Evolutionary conservation across 1,140 invertebrate genomes (phyloP).

Genomic region (Sesamia nonagrioides): DNA sequence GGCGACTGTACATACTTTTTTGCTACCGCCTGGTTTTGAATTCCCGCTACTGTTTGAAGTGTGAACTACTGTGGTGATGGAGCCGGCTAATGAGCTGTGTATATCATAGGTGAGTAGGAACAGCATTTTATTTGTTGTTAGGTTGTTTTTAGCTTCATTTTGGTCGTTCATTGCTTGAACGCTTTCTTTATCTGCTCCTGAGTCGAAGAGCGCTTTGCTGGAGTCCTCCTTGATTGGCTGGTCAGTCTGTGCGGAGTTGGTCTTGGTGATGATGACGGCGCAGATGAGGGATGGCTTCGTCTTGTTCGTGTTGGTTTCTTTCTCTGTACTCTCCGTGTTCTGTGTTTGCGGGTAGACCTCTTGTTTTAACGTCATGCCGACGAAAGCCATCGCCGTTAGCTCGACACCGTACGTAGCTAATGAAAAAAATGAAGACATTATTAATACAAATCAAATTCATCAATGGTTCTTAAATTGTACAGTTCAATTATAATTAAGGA

Average conservation of each 20-base stretch:
- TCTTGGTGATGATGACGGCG: constrained; percentile 75
- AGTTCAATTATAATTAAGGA: too few relatives aligned
- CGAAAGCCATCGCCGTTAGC: constrained; percentile 81
- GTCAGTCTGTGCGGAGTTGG: constrained; percentile 65
- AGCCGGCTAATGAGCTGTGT: constrained; percentile 80
- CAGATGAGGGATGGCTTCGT: constrained; percentile 80
- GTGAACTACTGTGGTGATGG: constrained; percentile 80
- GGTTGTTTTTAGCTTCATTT: constrained; percentile 84
- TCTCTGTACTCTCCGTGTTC: constrained; percentile 70
- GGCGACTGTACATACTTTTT: constrained; percentile 79
- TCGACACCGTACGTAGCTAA: constrained; percentile 78
- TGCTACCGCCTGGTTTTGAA: constrained; percentile 84
- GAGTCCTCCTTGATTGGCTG: constrained; percentile 77
- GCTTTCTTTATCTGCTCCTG: constrained; percentile 74
- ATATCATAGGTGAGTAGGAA: constrained; percentile 85
- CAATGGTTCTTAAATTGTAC: too few relatives aligned
- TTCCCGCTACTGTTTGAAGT: constrained; percentile 81
- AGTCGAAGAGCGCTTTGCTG: constrained; percentile 81
- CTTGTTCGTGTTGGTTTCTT: constrained; percentile 71
- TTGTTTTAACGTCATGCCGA: constrained; percentile 77
- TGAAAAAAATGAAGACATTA: constrained; percentile 50
- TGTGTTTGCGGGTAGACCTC: constrained; percentile 73
- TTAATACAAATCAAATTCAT: too few relatives aligned
- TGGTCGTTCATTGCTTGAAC: constrained; percentile 86
- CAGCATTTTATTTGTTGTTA: constrained; percentile 78